Base-by-base conservation (phyloP, 1,140 invertebrate species). In the Camponotus vicinus region DNA sequence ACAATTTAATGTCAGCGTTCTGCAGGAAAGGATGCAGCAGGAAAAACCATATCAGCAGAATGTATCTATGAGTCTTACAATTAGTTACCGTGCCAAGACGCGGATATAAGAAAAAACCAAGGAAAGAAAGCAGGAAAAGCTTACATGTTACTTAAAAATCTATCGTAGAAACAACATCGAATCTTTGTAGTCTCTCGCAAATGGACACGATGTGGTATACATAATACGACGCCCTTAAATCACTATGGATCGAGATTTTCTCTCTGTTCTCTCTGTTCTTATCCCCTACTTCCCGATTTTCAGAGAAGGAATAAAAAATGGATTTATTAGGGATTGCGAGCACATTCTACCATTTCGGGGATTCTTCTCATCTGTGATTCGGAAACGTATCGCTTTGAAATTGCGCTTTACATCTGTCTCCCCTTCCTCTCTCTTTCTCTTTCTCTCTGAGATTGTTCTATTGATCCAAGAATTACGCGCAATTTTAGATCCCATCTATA, bases 321-420 rank as follows among this genome's bases (percentile, higher is more conserved):
- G 91, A 95, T 94, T 95, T 95, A 94, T 94, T 94, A 93, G 91
- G 89, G 91, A 52, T 76, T 57, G 87, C 85, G 84, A 87, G 78
- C 83, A 27, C 27, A 86, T 87, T 86, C 70, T 86, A 82, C 84
- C 91, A 90, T 94, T 94, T 95, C 90, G 92, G 71, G 89, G 90
- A 94, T 95, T 94, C 91, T 91, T 88, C 91, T 90, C 89, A 86
- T 86, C 89, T 89, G 87, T 84, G 78, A 85, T 76, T 67, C 49
- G 61, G 76, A 63, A 66, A 89, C 85, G 80, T 85, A 85, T 87
- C 85, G 79, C 69, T 21, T 37, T 77, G 85, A 40, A 57, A 69
- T 63, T 69, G 73, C 37, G 40, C 55, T 69, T 88, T 86, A 85
- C 80, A 59, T 76, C 66, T 85, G 34, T 88, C 64, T 37, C 55